Percentiles rank a stretch among this genome's conserved stretches.
Conservation (phyloP, 1,140 invertebrate species). For the Paraescarpia echinospica region DNA sequence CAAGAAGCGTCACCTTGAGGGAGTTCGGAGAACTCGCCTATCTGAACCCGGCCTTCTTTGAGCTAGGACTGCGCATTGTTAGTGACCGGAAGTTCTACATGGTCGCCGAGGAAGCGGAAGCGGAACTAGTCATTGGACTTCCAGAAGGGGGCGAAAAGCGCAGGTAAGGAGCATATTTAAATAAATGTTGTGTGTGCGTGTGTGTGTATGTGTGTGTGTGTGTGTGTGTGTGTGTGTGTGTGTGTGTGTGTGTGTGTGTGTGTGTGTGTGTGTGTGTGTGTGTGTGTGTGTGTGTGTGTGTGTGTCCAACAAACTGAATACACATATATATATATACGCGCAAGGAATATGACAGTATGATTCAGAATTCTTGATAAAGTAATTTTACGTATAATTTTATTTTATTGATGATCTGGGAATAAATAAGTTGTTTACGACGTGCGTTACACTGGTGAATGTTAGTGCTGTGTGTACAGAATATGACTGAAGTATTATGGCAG, state of each 20-base stretch:
- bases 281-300: too few relatives aligned
- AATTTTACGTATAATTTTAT: too few relatives aligned
- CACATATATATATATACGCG: too few relatives aligned
- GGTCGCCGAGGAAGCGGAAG: background rate
- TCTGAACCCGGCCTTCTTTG: conserved; percentile 14
- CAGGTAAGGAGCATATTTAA: background rate
- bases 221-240: background rate
- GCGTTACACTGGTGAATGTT: too few relatives aligned
- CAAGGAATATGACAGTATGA: too few relatives aligned
- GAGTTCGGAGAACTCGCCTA: conserved; percentile 16
- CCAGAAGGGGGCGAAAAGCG: conserved; percentile 4
- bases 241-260: background rate
- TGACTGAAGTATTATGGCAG: too few relatives aligned
- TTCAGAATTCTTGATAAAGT: too few relatives aligned
- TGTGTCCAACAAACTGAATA: too few relatives aligned
- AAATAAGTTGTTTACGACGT: too few relatives aligned
- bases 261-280: too few relatives aligned
- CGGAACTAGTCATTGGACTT: conserved; percentile 6
- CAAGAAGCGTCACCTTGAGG: conserved; percentile 6
- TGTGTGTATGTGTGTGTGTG: background rate
- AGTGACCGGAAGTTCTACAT: background rate
- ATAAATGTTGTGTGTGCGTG: background rate
- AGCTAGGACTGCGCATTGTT: background rate
- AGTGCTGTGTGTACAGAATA: too few relatives aligned
- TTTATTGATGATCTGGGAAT: too few relatives aligned